These are phyloP conservation scores for Glyptemys insculpta DNA, from an alignment of 2,797 vertebrate genomes.

Conservation along the genomic window DNA sequence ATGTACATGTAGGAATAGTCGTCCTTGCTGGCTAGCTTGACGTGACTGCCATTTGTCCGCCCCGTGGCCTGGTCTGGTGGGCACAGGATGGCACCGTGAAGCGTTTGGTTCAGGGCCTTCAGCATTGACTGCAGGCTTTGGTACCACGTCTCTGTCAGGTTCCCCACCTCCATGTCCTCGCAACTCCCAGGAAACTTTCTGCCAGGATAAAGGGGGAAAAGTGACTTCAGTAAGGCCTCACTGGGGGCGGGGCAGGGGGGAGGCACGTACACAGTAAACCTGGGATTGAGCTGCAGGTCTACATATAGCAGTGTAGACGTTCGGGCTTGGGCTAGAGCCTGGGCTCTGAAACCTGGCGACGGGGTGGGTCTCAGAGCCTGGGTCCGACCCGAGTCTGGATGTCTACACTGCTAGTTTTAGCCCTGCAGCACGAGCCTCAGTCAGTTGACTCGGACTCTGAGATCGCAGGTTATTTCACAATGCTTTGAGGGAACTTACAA, in stretches of 20 bases:
- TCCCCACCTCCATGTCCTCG: conserved; percentile 62
- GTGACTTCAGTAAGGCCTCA: accelerated
- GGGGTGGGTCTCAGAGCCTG: background rate
- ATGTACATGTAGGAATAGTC: conserved; percentile 85
- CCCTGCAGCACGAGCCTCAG: background rate
- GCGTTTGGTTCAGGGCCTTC: conserved; percentile 76
- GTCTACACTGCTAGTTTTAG: background rate
- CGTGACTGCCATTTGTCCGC: accelerated
- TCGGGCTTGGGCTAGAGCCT: too few relatives aligned
- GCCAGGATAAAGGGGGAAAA: background rate
- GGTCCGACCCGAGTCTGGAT: background rate
- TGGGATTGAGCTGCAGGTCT: background rate
- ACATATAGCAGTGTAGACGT: background rate
- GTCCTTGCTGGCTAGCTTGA: background rate
- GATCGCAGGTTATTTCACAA: background rate
- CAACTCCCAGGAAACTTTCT: background rate
- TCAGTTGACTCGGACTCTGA: background rate
- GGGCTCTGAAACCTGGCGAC: background rate
- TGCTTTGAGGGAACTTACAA: background rate
- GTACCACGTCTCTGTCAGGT: conserved; percentile 71
- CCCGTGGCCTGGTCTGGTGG: accelerated
- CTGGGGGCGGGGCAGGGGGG: background rate
- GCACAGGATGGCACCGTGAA: conserved; percentile 58
- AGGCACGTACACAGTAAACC: background rate
- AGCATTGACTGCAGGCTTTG: conserved; percentile 72